phyloP scores from a whole-genome alignment of 1,140 invertebrate genomes.

The Orius laevigatus region DNA sequence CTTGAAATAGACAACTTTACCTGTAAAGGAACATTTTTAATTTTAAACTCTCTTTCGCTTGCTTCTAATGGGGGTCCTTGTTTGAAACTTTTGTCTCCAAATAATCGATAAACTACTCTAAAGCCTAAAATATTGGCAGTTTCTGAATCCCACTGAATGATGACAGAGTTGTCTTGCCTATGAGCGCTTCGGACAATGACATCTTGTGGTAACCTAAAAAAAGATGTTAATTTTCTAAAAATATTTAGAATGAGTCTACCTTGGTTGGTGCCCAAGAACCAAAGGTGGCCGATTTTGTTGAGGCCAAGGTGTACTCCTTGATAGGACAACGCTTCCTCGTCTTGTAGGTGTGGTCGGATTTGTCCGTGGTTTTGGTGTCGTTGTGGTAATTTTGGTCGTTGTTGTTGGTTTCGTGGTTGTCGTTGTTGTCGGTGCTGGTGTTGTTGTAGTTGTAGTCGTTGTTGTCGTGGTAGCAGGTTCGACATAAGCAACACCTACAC shows the following conservation, averaged over 20 bases:
- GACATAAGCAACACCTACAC: slow-evolving; percentile 22
- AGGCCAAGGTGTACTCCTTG: slow-evolving; percentile 17
- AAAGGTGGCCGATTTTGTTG: slow-evolving; percentile 41
- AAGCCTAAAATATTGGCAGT: slow-evolving; percentile 71
- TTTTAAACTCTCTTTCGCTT: slow-evolving; percentile 76
- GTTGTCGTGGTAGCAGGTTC: slow-evolving; percentile 21
- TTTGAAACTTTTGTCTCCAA: slow-evolving; percentile 78
- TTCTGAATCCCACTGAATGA: slow-evolving; percentile 81
- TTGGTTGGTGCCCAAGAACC: slow-evolving; percentile 45
- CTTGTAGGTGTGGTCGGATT: slow-evolving; percentile 14
- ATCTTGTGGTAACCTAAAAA: slow-evolving; percentile 31
- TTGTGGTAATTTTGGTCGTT: slow-evolving; percentile 26
- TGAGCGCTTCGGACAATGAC: slow-evolving; percentile 72
- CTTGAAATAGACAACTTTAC: slow-evolving; percentile 29
- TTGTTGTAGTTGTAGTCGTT: slow-evolving; percentile 21
- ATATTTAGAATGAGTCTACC: slow-evolving; percentile 1
- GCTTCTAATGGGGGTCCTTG: slow-evolving; percentile 72
- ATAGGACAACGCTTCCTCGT: slow-evolving; percentile 16
- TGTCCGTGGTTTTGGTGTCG: slow-evolving; percentile 19
- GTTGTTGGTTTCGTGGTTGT: slow-evolving; percentile 2
- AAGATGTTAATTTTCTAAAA: neutral
- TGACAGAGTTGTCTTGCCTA: slow-evolving; percentile 69
- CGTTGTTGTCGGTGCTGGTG: slow-evolving; percentile 19
- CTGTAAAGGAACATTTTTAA: slow-evolving; percentile 77
- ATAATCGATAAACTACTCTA: slow-evolving; percentile 72